Percentiles rank a stretch among this genome's conserved stretches.
Conservation (phyloP, 53 echinoderm and acorn worm species). For the Zoroaster sp. region DNA sequence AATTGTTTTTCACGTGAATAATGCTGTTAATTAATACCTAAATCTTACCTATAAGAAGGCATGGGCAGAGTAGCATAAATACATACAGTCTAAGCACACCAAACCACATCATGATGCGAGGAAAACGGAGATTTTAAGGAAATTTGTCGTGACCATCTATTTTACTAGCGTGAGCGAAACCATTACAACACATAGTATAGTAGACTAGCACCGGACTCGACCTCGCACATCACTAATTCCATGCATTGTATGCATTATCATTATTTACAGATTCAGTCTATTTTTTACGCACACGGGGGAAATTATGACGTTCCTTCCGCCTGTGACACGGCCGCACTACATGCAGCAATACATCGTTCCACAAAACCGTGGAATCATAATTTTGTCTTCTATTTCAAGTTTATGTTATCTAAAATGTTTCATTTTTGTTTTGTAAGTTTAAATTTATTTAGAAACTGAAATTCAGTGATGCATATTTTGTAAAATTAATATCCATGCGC, state of each 20-base stretch:
- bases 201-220: too few relatives aligned
- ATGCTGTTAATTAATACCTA: background rate
- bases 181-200: too few relatives aligned
- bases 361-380: too few relatives aligned
- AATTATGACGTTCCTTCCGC: background rate
- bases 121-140: background rate
- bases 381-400: too few relatives aligned
- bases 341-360: too few relatives aligned
- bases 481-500: too few relatives aligned
- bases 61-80: background rate
- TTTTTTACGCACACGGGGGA: constrained; percentile 15
- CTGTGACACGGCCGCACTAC: constrained; percentile 10
- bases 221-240: too few relatives aligned
- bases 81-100: background rate
- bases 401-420: too few relatives aligned
- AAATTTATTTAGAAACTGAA: too few relatives aligned
- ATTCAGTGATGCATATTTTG: too few relatives aligned
- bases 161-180: background rate
- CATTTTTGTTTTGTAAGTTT: too few relatives aligned
- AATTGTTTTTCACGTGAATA: background rate
- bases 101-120: background rate
- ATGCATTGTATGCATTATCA: background rate
- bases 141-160: background rate
- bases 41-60: background rate
- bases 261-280: background rate